Base-by-base conservation (phyloP, 2,113 vertebrate species). In the Elanoides forficatus region DNA sequence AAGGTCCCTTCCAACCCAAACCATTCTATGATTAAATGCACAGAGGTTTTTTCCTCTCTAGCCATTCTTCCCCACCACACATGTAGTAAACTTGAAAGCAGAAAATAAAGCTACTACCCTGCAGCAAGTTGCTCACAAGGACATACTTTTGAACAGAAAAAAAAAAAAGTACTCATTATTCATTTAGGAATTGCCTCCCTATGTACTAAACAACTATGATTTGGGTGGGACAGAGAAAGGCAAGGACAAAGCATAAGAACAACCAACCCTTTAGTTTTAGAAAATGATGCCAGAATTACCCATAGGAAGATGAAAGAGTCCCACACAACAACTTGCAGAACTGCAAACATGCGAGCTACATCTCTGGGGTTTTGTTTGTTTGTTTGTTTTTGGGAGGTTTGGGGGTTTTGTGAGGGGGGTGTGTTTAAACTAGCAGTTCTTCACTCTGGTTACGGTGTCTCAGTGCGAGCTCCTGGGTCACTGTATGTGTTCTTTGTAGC, bases 361-460 rank as follows among this genome's bases (percentile, higher is more conserved):
- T 19, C 58, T 72, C 29, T 2, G 5, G 32, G 15, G 1, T 2
- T 1, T 19, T n/a, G 32, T 47, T 50, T 10, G 48, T 34, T 25
- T 48, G 10, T 43, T 10, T 27, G 38, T 2, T 72, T 62, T 59
- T 3, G 11, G 15, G 14, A 43, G 8, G 6, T 38, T 38, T 38
- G 38, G 11, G 3, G 1, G 8, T 50, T 48, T 48, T 14, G 1
- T 10, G n/a, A 27, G 40, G 19, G 21, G 21, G 1, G 5, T 18
- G 26, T 48, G 59, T 55, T 63, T 43, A 43, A 70, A 55, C 38
- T 15, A 21, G 11, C 29, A 74, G 23, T 79, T 91, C 30, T 78
- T 53, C 36, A 32, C 11, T 47, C 18, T 60, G 52, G 36, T 50
- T 65, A 63, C 5, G 1, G 12, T 11, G 6, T 27, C 11, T 86